A percentile compares a stretch with the other conserved stretches of the same genome.
These are phyloP conservation scores for Synchiropus splendidus DNA, from an alignment of 2,113 vertebrate species.

Conservation along the genomic window DNA sequence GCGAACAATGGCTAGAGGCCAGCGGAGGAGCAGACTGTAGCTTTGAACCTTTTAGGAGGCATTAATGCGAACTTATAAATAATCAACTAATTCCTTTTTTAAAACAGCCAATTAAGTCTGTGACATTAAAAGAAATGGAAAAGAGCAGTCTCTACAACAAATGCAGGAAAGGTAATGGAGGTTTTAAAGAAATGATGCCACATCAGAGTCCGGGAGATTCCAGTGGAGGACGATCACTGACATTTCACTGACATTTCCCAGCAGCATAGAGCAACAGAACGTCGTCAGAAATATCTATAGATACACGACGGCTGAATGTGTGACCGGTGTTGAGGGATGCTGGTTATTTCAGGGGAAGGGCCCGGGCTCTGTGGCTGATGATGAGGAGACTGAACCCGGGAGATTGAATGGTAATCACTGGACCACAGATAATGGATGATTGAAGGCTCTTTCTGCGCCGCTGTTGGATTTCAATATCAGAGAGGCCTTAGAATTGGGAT, in stretches of 20 bases:
- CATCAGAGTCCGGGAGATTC: constrained; percentile 51
- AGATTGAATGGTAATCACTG: constrained; percentile 72
- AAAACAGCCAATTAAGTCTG: constrained; percentile 60
- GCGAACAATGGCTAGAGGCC: constrained; percentile 67
- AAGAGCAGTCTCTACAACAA: constrained; percentile 12
- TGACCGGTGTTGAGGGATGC: constrained; percentile 43
- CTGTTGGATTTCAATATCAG: constrained; percentile 73
- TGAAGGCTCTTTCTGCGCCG: constrained; percentile 67
- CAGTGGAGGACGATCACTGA: constrained; percentile 54
- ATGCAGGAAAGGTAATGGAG: background rate
- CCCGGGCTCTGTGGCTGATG: constrained; percentile 49
- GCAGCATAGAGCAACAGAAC: constrained; percentile 52
- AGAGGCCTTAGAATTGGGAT: constrained; percentile 69
- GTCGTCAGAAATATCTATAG: constrained; percentile 60
- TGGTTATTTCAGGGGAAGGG: constrained; percentile 56
- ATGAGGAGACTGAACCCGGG: constrained; percentile 54
- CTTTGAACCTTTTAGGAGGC: constrained; percentile 80
- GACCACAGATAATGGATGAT: constrained; percentile 71
- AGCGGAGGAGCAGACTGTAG: constrained; percentile 51
- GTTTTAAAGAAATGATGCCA: constrained; percentile 13
- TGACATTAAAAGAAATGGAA: constrained; percentile 48
- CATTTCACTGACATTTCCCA: constrained; percentile 75
- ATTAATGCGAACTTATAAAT: constrained; percentile 75
- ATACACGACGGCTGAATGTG: constrained; percentile 50
- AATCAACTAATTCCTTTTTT: constrained; percentile 73